phyloP scores from a whole-genome alignment of 2,797 vertebrate species.

The Cossypha polioptera region DNA sequence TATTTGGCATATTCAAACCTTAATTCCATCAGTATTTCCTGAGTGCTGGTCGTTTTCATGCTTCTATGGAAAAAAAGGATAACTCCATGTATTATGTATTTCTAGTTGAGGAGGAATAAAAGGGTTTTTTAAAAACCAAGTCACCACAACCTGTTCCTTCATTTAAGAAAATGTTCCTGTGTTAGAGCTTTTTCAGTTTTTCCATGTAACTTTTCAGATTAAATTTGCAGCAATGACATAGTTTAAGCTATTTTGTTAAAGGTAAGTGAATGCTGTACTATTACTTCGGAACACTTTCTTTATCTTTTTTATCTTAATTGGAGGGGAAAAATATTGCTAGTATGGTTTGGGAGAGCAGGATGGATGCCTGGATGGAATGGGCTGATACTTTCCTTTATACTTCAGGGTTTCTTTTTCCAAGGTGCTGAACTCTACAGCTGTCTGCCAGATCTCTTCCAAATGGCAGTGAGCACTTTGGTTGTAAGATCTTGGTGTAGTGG shows the following conservation, averaged over 20 bases:
- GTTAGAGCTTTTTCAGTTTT: not conserved
- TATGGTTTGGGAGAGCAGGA: too few relatives aligned
- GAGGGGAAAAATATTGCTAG: not conserved
- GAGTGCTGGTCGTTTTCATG: not conserved
- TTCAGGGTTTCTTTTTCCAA: not conserved
- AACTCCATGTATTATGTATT: not conserved
- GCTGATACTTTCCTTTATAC: not conserved
- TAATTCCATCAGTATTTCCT: constrained; percentile 45
- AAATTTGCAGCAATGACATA: not conserved
- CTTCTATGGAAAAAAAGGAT: constrained; percentile 19
- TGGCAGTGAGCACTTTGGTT: not conserved
- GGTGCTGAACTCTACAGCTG: not conserved
- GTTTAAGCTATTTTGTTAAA: not conserved
- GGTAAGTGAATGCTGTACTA: not conserved
- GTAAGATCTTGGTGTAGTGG: not conserved
- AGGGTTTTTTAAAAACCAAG: not conserved
- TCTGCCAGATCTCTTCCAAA: not conserved
- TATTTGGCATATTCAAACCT: not conserved
- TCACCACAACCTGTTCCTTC: not conserved
- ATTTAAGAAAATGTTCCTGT: not conserved
- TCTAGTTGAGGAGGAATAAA: not conserved
- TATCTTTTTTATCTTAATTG: not conserved
- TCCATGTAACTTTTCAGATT: not conserved
- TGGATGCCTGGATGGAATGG: not conserved
- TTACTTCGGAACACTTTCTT: not conserved